Evolutionary conservation across 2,888 invertebrate species (phyloP).

Genomic region (Folsomia candida): DNA sequence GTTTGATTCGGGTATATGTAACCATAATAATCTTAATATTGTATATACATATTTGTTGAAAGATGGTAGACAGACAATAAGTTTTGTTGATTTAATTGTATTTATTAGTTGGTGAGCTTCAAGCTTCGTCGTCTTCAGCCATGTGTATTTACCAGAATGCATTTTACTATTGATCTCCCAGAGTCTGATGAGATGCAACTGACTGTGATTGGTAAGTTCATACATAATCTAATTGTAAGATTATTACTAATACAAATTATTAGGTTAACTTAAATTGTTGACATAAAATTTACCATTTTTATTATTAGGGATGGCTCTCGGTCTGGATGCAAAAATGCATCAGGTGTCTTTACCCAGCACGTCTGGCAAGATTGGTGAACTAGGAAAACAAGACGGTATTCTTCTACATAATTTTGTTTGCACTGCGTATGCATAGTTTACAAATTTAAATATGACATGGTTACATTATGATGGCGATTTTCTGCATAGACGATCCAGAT

Average conservation of each 20-base stretch:
- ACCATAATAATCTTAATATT: constrained; percentile 10
- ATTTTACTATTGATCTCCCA: constrained; percentile 80
- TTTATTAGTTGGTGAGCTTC: constrained; percentile 74
- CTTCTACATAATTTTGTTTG: no score
- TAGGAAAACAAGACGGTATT: no score
- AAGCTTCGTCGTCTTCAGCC: constrained; percentile 85
- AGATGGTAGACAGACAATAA: neutral
- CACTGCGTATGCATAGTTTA: no score
- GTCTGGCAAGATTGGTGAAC: no score
- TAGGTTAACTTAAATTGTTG: neutral
- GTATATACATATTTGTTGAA: neutral
- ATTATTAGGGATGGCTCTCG: neutral
- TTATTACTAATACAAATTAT: neutral
- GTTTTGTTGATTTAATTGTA: no score
- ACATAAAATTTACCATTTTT: neutral
- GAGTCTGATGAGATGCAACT: constrained; percentile 73
- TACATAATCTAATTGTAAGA: no score
- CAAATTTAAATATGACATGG: no score
- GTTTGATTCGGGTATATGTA: constrained; percentile 56
- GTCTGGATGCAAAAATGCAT: neutral
- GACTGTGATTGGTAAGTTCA: constrained; percentile 58
- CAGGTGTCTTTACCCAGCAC: no score
- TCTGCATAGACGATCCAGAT: neutral
- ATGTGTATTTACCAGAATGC: constrained; percentile 76
- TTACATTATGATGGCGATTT: no score